Percentiles rank a stretch among this genome's conserved stretches.
Evolutionary conservation across 2,888 invertebrate genomes (phyloP).

Genomic region (Ctena decussata): DNA sequence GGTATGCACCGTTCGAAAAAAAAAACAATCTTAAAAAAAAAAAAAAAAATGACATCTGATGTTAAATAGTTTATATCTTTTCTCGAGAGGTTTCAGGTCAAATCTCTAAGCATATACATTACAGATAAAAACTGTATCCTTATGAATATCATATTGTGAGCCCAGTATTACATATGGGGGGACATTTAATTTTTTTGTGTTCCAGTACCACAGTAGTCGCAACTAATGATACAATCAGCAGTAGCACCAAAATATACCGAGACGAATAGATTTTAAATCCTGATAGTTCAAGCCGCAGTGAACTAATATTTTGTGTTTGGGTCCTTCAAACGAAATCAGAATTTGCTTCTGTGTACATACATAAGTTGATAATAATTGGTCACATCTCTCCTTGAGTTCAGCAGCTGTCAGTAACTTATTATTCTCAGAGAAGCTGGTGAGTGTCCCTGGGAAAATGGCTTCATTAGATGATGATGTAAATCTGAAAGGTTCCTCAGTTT

Average conservation of each 20-base stretch:
- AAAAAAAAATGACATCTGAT: no score
- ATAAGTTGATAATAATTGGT: background rate
- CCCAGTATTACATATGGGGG: no score
- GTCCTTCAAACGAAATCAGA: background rate
- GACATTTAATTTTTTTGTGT: slow-evolving; percentile 45
- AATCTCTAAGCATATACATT: no score
- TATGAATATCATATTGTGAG: no score
- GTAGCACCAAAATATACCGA: slow-evolving; percentile 41
- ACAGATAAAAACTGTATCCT: no score
- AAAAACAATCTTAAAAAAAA: no score
- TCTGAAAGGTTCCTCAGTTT: no score
- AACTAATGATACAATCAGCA: slow-evolving; percentile 37
- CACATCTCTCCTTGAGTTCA: background rate
- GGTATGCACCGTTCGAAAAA: no score
- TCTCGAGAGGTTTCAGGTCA: no score
- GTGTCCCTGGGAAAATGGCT: background rate
- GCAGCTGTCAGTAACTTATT: background rate
- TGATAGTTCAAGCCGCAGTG: slow-evolving; percentile 13
- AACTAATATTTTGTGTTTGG: background rate
- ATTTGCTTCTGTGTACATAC: slow-evolving; percentile 8
- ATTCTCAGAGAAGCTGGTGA: background rate
- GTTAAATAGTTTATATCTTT: no score
- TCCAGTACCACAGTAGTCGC: slow-evolving; percentile 48
- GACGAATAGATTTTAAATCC: background rate
- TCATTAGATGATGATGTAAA: no score